Conservation (phyloP, 2,888 invertebrate species). For the Epistrophe eligans region DNA sequence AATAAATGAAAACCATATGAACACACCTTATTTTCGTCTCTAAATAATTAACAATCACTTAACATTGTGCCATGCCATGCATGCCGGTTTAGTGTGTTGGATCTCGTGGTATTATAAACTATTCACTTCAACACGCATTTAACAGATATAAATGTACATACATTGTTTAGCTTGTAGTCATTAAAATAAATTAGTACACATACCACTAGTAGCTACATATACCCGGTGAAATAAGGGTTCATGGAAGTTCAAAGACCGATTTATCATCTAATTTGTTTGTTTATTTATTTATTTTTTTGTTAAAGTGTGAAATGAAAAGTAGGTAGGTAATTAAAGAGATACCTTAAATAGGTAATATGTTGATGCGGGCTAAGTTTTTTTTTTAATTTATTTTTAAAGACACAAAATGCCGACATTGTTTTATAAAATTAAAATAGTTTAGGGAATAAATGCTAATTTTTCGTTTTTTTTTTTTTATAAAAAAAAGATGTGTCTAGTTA, state of each 20-base stretch:
- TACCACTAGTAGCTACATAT: background rate
- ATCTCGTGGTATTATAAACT: constrained; percentile 37
- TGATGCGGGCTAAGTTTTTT: constrained; percentile 8
- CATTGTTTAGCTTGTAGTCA: constrained; percentile 43
- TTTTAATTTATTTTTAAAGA: background rate
- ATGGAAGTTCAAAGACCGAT: constrained; percentile 67
- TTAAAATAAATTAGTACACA: constrained; percentile 60
- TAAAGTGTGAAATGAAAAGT: background rate
- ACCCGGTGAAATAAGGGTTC: constrained; percentile 28
- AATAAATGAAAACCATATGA: background rate
- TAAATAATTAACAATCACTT: constrained; percentile 57
- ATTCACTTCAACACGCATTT: constrained; percentile 12
- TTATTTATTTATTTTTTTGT: background rate
- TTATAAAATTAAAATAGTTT: constrained; percentile 13
- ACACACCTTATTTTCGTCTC: constrained; percentile 27
- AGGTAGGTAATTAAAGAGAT: constrained; percentile 6
- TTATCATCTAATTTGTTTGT: constrained; percentile 38
- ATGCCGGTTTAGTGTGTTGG: background rate
- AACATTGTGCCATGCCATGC: constrained; percentile 29
- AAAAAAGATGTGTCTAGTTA: too few species aligned
- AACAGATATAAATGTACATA: background rate
- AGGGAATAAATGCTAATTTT: constrained; percentile 21
- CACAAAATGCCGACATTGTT: constrained; percentile 42
- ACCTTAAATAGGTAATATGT: background rate
- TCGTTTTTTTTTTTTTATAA: too few species aligned